These are phyloP conservation scores for Bergia sp. DNA, from an alignment of 92 coral and sea anemone genomes.

Conservation along the genomic window DNA sequence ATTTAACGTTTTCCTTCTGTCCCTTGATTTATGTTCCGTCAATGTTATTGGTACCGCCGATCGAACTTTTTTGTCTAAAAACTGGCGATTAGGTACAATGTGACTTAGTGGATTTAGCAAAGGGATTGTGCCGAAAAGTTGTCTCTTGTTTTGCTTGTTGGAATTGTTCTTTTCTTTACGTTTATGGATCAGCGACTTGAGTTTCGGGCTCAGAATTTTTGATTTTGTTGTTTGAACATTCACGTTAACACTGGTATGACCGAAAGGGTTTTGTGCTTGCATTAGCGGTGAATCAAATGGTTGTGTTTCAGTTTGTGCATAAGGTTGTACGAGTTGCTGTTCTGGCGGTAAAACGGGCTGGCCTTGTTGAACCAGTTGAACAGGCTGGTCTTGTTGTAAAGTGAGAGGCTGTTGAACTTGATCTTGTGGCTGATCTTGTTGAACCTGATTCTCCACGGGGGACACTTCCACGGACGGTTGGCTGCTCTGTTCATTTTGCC, in stretches of 20 bases:
- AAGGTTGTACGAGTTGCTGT: constrained; percentile 18
- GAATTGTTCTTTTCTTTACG: constrained; percentile 7
- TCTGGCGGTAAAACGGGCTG: background rate
- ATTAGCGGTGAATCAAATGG: constrained; percentile 5
- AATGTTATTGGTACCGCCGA: constrained; percentile 60
- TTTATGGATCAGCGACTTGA: constrained; percentile 27
- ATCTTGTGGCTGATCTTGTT: background rate
- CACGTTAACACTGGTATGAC: constrained; percentile 67
- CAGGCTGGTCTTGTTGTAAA: constrained; percentile 2
- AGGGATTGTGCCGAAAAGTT: constrained; percentile 89
- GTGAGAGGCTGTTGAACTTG: constrained; percentile 16
- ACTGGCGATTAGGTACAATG: background rate
- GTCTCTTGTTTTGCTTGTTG: constrained; percentile 60
- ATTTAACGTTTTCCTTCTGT: background rate
- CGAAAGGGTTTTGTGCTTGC: constrained; percentile 25
- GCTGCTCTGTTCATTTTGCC: background rate
- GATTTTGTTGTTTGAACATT: constrained; percentile 85
- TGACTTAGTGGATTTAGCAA: constrained; percentile 67
- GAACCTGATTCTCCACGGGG: background rate
- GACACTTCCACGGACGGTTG: background rate
- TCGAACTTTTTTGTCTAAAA: constrained; percentile 31
- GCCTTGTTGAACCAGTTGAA: constrained; percentile 20
- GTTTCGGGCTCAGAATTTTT: constrained; percentile 21
- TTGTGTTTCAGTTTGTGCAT: constrained; percentile 18
- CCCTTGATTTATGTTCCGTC: background rate